Evolutionary conservation across 1,140 invertebrate genomes (phyloP), one percentile per base, ranked within the genome.

Genomic region (Eueides isabella): DNA sequence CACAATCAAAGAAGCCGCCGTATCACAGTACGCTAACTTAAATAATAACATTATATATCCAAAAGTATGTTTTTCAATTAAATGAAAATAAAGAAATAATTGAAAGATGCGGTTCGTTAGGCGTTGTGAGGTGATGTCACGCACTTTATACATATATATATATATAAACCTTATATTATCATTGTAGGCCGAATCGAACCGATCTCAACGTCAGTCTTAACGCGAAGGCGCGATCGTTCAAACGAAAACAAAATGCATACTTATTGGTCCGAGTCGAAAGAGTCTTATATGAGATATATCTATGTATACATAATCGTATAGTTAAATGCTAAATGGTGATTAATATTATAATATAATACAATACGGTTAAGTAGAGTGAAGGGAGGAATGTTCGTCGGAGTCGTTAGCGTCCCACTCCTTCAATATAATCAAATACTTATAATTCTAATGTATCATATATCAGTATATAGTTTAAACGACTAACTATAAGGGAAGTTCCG

Each of bases 11-110:
- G 72, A 86, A 87, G 86, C 48, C 48, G 48, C 86, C 87, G 87
- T 89, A 91, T 91, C 87, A 91, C 89, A 91, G 87, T 86, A 91
- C 84, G 81, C 87, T 89, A 89, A 91, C 85, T 86, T 86, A 87
- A 89, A 83, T 48, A 85, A 80, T 80, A 84, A 81, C 33, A 55
- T 74, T 80, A 64, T 55, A 55, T 23, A 14, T 55, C 48, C 48
- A 55, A 55, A 23, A n/a, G 48, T 55, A 11, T 55, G 9, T 55
- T 48, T 48, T 48, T n/a, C 41, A 23, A 48, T 48, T 5, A 48
- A 48, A 48, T 48, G 41, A 48, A 48, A 23, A 9, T 48, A 48
- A 48, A 19, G 41, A 48, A 48, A 48, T 16, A 48, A 48, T 48
- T 19, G 7, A 14, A 5, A 48, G 41, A 48, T 48, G 41, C 41